phyloP scores from a whole-genome alignment of 2,888 invertebrate genomes.

The Apotomis capreana region DNA sequence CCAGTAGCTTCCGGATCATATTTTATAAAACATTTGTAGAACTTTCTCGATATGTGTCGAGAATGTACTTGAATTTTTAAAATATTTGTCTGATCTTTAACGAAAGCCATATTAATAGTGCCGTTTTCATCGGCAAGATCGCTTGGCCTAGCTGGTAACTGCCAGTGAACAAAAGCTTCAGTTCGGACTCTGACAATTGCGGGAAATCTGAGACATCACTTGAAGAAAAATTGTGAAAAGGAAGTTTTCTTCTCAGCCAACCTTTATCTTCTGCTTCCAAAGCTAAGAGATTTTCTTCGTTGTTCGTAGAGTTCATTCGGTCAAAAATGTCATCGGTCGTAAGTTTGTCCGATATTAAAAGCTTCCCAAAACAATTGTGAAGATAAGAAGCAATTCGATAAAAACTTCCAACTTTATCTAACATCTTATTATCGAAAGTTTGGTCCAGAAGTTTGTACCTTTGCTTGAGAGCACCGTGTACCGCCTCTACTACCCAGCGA shows the following conservation, averaged over 20 bases:
- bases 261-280: conserved; percentile 14
- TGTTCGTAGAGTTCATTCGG: conserved; percentile 13
- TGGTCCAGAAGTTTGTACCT: conserved; percentile 9
- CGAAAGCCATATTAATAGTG: conserved; percentile 12
- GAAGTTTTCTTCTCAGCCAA: conserved; percentile 13
- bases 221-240: conserved; percentile 9
- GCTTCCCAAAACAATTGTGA: conserved; percentile 14
- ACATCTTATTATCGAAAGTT: conserved; percentile 15
- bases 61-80: too few species aligned
- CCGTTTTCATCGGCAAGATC: conserved; percentile 1
- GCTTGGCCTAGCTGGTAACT: background rate
- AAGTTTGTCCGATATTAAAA: conserved; percentile 7
- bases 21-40: too few species aligned
- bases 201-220: conserved; percentile 3
- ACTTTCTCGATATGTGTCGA: too few species aligned
- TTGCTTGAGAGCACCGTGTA: conserved; percentile 7
- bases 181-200: conserved; percentile 12
- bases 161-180: conserved; percentile 5
- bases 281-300: conserved; percentile 13
- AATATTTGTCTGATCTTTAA: conserved; percentile 5
- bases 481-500: background rate
- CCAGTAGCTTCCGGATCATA: too few species aligned
- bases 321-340: conserved; percentile 14
- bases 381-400: conserved; percentile 3
- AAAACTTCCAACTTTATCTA: conserved; percentile 12